Evolutionary conservation across 2,113 vertebrate species (phyloP).

Genomic region (Microtus oregoni): DNA sequence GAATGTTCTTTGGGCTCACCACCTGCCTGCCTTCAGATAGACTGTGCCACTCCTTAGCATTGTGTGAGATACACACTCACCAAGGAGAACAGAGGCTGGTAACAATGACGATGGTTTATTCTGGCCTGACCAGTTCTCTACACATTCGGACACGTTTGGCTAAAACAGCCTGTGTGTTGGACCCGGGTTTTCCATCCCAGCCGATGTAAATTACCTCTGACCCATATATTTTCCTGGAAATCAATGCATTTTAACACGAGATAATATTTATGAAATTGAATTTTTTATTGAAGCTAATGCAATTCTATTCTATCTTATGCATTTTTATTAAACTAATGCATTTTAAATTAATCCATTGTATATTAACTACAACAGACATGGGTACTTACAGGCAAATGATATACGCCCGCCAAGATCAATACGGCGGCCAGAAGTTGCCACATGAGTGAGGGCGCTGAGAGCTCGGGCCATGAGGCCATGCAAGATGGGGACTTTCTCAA

Average conservation of each 20-base stretch:
- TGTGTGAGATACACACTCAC: accelerated
- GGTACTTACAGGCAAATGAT: conserved; percentile 90
- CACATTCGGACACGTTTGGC: conserved; percentile 80
- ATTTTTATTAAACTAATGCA: conserved; percentile 92
- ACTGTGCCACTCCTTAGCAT: not conserved
- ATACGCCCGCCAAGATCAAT: conserved; percentile 87
- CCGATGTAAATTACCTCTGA: conserved; percentile 88
- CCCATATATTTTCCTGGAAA: conserved; percentile 88
- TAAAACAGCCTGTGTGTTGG: conserved; percentile 85
- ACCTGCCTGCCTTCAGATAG: not conserved
- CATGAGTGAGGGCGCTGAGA: conserved; percentile 83
- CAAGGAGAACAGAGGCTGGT: not conserved
- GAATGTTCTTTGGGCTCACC: conserved; percentile 23
- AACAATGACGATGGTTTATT: not conserved
- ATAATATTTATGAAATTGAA: conserved; percentile 92
- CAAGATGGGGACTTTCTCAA: not conserved
- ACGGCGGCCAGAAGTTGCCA: conserved; percentile 74
- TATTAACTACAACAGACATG: conserved; percentile 88
- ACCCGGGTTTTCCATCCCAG: conserved; percentile 81
- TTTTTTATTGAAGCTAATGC: conserved; percentile 89
- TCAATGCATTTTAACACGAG: conserved; percentile 90
- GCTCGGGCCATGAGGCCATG: conserved; percentile 76
- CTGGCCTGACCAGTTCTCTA: conserved; percentile 28
- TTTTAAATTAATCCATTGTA: conserved; percentile 91
- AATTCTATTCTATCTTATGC: conserved; percentile 88